A percentile compares a stretch with the other conserved stretches of the same genome.
Evolutionary conservation across 2,797 vertebrate species (phyloP).

Genomic region (Tenualosa thibaudeaui): DNA sequence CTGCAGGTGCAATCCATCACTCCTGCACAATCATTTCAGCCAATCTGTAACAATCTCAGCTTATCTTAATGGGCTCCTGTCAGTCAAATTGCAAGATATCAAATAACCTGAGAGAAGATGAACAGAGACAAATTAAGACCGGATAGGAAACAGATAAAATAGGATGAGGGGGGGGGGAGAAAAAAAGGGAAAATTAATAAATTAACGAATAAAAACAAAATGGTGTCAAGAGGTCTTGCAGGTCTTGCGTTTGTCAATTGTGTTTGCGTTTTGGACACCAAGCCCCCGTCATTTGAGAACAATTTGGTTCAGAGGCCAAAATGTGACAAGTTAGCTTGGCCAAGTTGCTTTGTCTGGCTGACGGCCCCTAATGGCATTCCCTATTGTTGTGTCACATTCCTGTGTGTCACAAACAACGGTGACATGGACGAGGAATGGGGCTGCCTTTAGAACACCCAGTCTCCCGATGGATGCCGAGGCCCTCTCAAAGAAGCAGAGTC

Average conservation of each 20-base stretch:
- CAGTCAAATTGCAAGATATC: slow-evolving; percentile 58
- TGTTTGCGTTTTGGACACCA: neutral
- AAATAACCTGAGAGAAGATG: slow-evolving; percentile 10
- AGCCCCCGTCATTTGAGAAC: neutral
- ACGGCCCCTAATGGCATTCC: slow-evolving; percentile 39
- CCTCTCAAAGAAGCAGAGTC: slow-evolving; percentile 1
- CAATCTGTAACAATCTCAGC: slow-evolving; percentile 69
- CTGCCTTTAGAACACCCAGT: slow-evolving; percentile 11
- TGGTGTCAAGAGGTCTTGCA: neutral
- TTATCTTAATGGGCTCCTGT: slow-evolving; percentile 71
- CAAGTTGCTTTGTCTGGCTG: slow-evolving; percentile 7
- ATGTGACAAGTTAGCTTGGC: slow-evolving; percentile 18
- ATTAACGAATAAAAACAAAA: neutral
- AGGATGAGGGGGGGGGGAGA: neutral
- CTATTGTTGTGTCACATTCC: slow-evolving; percentile 61
- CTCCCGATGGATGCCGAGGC: neutral
- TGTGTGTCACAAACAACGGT: slow-evolving; percentile 38
- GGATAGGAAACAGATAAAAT: neutral
- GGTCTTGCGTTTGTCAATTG: neutral
- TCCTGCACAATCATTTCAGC: slow-evolving; percentile 63
- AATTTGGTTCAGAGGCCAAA: slow-evolving; percentile 23
- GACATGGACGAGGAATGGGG: slow-evolving; percentile 35
- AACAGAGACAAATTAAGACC: neutral
- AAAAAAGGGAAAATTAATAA: neutral
- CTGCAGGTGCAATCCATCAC: slow-evolving; percentile 69